Conservation (phyloP, 2,888 invertebrate genomes). For the Drosophila borborema region DNA sequence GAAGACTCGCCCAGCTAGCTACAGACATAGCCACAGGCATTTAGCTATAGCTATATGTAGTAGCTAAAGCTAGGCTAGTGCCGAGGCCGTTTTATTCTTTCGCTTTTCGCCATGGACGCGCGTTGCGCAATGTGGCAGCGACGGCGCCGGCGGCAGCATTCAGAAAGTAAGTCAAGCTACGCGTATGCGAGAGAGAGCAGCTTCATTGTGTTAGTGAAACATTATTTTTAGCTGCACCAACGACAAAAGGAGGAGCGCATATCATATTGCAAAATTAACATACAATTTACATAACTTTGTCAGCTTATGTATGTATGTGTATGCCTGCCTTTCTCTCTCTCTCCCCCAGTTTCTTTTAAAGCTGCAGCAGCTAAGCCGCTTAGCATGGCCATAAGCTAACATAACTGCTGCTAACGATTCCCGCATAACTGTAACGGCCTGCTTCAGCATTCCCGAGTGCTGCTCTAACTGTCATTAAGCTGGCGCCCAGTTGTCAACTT, state of each 20-base stretch:
- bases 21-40: background rate
- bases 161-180: conserved; percentile 69
- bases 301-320: background rate
- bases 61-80: conserved; percentile 24
- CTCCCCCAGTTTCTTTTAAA: background rate
- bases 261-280: conserved; percentile 25
- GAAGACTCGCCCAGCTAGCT: conserved; percentile 16
- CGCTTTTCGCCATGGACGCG: conserved; percentile 43
- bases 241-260: conserved; percentile 18
- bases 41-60: conserved; percentile 16
- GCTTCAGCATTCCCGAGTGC: conserved; percentile 19
- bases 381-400: conserved; percentile 7
- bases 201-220: conserved; percentile 30
- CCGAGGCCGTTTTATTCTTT: conserved; percentile 47
- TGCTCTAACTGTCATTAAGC: conserved; percentile 47
- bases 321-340: background rate
- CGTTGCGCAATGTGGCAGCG: conserved; percentile 75
- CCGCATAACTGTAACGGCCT: conserved; percentile 12
- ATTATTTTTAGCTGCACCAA: conserved; percentile 21
- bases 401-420: conserved; percentile 10
- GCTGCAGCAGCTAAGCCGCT: conserved; percentile 24
- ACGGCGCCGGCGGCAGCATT: conserved; percentile 58
- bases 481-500: conserved; percentile 75
- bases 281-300: conserved; percentile 10
- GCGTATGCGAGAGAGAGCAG: conserved; percentile 54